phyloP scores from a whole-genome alignment of 2,113 vertebrate species.

The Neolamprologus variostigma region DNA sequence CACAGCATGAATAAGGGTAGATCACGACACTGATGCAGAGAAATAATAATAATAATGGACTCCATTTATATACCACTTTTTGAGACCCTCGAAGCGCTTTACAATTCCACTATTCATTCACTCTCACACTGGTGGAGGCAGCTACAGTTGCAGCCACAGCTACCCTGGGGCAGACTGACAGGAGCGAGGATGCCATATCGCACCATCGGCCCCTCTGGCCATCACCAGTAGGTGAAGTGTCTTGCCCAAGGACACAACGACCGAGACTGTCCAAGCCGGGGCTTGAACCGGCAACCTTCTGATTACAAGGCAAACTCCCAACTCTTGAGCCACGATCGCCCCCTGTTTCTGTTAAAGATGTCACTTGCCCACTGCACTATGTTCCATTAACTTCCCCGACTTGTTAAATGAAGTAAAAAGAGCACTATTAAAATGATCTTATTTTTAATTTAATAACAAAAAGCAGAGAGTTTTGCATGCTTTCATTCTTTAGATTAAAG shows the following conservation, averaged over 20 bases:
- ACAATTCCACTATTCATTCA: too few species aligned
- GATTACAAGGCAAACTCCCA: accelerated
- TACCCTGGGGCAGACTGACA: neutral
- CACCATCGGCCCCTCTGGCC: too few species aligned
- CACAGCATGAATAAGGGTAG: neutral
- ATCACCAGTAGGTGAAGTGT: too few species aligned
- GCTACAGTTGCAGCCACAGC: neutral
- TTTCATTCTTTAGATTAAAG: neutral
- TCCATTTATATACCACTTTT: accelerated
- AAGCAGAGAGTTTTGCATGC: neutral
- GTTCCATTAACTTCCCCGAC: neutral
- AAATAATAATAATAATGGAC: neutral
- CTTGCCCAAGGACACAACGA: too few species aligned
- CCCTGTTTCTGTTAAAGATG: neutral
- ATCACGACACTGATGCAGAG: neutral
- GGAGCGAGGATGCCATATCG: accelerated
- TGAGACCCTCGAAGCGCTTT: accelerated
- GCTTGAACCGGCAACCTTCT: accelerated
- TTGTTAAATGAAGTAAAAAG: neutral
- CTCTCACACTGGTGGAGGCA: too few species aligned
- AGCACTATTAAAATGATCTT: neutral
- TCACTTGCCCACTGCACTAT: neutral
- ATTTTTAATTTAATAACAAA: neutral
- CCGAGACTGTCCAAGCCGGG: too few species aligned
- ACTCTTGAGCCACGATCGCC: too few species aligned